Conservation (phyloP, 2,888 invertebrate genomes). For the Glyphotaelius pellucidus region DNA sequence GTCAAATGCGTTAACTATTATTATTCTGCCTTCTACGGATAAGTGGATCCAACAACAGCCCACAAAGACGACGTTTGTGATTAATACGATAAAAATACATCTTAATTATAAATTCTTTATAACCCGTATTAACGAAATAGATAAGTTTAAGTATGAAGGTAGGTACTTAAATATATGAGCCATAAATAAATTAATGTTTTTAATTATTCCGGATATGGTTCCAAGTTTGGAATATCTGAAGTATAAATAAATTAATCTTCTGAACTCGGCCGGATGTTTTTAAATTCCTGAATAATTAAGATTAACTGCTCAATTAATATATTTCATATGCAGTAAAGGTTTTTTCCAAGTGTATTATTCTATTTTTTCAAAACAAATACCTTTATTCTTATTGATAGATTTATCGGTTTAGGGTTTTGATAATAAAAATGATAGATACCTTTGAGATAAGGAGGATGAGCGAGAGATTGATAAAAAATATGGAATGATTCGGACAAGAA, state of each 20-base stretch:
- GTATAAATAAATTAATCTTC: background rate
- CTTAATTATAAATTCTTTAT: background rate
- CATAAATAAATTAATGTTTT: background rate
- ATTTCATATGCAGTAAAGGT: background rate
- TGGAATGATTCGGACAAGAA: constrained; percentile 21
- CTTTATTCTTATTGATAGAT: constrained; percentile 2
- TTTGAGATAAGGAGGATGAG: constrained; percentile 1
- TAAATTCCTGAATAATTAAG: background rate
- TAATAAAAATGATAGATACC: background rate
- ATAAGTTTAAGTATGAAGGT: background rate
- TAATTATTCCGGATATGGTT: background rate
- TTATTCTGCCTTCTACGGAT: background rate
- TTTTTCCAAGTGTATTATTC: background rate
- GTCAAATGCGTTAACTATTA: background rate
- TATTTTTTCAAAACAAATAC: background rate
- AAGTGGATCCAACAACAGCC: background rate
- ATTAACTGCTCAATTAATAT: background rate
- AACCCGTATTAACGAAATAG: background rate
- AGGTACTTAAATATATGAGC: background rate
- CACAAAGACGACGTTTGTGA: background rate
- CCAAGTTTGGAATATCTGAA: background rate
- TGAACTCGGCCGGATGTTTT: background rate
- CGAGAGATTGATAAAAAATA: constrained; percentile 27
- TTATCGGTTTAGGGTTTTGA: background rate
- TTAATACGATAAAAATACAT: background rate